These are phyloP conservation scores for Myrmecophaga tridactyla DNA, from an alignment of 2,113 vertebrate species.

Conservation along the genomic window DNA sequence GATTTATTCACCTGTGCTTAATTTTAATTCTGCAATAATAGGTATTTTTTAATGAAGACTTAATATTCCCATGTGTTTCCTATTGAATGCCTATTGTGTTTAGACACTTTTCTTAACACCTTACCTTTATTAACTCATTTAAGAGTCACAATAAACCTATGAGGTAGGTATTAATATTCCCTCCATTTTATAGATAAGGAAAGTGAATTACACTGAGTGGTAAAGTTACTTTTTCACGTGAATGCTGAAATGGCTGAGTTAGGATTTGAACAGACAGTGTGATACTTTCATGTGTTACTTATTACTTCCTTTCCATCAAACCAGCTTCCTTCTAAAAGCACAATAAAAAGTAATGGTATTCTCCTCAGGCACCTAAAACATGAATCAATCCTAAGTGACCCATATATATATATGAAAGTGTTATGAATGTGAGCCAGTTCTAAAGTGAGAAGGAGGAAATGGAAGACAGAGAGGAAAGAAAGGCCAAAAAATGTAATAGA, in stretches of 20 bases:
- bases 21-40: not conserved
- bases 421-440: too few relatives aligned
- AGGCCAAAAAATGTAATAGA: not conserved
- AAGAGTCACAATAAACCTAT: not conserved
- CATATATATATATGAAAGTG: not conserved
- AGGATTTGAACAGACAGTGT: not conserved
- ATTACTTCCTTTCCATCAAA: not conserved
- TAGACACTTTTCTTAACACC: not conserved
- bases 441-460: not conserved
- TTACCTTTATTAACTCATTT: not conserved
- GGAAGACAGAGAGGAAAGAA: not conserved
- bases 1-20: not conserved
- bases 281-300: not conserved
- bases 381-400: not conserved
- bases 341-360: not conserved
- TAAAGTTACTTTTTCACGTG: not conserved
- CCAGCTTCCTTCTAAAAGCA: not conserved
- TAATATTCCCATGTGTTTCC: not conserved
- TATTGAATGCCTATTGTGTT: not conserved
- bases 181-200: not conserved
- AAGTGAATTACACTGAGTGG: not conserved
- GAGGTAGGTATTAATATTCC: not conserved
- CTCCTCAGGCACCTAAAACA: not conserved
- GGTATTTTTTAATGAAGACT: not conserved
- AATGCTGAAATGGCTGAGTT: not conserved